phyloP scores from a whole-genome alignment of 1,140 invertebrate species.

The Tetragonula clypearis region DNA sequence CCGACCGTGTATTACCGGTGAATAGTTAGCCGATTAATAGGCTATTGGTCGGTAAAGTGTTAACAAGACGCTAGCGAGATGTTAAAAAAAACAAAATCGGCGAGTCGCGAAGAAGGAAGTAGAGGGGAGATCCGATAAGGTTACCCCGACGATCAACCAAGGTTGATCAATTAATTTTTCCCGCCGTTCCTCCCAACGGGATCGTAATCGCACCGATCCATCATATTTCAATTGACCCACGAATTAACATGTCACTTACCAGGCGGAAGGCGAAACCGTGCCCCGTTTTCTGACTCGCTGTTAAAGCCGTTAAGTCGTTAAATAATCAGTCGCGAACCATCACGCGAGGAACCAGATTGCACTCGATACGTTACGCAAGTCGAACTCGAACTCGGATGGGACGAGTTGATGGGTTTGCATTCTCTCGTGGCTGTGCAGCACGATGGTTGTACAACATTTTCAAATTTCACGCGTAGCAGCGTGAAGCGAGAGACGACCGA shows the following conservation, averaged over 20 bases:
- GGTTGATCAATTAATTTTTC: not conserved
- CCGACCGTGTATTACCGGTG: no score
- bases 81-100: not conserved
- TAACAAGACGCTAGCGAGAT: no score
- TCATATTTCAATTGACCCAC: slow-evolving; percentile 30
- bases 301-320: slow-evolving; percentile 36
- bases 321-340: slow-evolving; percentile 25
- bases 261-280: not conserved
- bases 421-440: not conserved
- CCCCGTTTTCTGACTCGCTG: not conserved
- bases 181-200: not conserved
- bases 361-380: slow-evolving; percentile 7
- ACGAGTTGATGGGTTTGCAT: not conserved
- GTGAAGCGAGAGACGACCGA: no score
- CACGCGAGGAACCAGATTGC: not conserved
- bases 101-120: not conserved
- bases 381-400: not conserved
- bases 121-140: not conserved
- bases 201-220: slow-evolving; percentile 28
- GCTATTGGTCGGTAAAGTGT: no score
- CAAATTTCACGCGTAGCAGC: no score
- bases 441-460: no score
- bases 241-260: slow-evolving; percentile 26
- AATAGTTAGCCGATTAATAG: no score
- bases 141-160: not conserved